Evolutionary conservation across 2,888 invertebrate genomes (phyloP), one percentile per base, ranked within the genome.

Genomic region (Trichopoda pennipes): DNA sequence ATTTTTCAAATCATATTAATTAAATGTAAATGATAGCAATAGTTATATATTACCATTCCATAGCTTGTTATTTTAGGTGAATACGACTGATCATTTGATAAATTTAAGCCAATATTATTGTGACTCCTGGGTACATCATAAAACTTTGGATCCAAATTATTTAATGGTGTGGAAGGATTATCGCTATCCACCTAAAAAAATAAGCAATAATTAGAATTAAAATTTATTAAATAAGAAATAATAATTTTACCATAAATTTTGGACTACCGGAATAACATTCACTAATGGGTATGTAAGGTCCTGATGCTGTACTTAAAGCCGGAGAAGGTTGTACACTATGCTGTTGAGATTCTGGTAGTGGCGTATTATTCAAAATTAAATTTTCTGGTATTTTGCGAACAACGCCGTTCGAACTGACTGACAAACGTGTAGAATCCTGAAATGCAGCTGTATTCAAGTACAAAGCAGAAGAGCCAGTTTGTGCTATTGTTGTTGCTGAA

Each of bases 211-310:
- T 38, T 28, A n/a, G n/a, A 64, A 32, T 28, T 49, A 21, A 56
- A 23, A 10, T 60, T 21, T 42, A n/a, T 38, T 53, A 14, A 3
- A 17, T 17, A n/a, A 58, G 21, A 38, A 0, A 16, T 4, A 44
- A 44, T 44, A 44, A 68, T 42, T 51, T 72, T 85, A 88, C 89
- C 85, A 87, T 82, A 77, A 90, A 88, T 66, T 90, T 89, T 6
- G 94, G 92, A 63, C 93, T 94, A 66, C 98, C 98, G 42, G 97
- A 96, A 86, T 96, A 95, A 90, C 98, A 98, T 91, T 98, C 97
- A 72, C 96, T 97, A 86, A 98, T 96, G 10, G 97, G 96, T 91
- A 98, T 97, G 90, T 98, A 98, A 0, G 97, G 96, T 23, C 96
- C 96, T 12, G 96, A 95, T 85, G 93, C 88, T 14, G 93, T 93